phyloP scores from a whole-genome alignment of 2,797 vertebrate genomes.

The Esox masquinongy region DNA sequence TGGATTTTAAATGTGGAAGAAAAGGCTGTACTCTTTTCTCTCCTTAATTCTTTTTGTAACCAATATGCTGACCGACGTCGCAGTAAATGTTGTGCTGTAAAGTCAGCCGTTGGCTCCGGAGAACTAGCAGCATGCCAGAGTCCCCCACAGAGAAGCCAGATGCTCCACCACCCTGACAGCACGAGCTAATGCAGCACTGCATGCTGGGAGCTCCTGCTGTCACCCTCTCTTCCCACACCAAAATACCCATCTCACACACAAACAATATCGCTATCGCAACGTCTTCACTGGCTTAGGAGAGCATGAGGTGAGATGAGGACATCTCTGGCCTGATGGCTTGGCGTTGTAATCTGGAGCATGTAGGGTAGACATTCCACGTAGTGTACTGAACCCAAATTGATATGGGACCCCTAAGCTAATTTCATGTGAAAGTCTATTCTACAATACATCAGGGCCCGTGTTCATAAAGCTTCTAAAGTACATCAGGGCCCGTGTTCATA shows the following conservation, averaged over 20 bases:
- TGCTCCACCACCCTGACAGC: conserved; percentile 20
- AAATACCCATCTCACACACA: conserved; percentile 6
- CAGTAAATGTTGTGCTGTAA: conserved; percentile 18
- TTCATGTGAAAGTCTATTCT: too few species aligned
- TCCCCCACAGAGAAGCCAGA: conserved; percentile 44
- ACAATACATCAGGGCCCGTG: too few species aligned
- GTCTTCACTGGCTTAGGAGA: too few species aligned
- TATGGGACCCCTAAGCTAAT: too few species aligned
- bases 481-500: neutral
- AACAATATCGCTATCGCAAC: neutral
- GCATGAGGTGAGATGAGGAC: too few species aligned
- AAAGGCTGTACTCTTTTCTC: neutral
- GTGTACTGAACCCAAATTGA: too few species aligned
- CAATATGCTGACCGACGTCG: conserved; percentile 33
- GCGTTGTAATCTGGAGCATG: too few species aligned
- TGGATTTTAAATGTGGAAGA: neutral
- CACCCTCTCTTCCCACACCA: conserved; percentile 19
- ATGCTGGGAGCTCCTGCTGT: conserved; percentile 35
- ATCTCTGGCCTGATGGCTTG: too few species aligned
- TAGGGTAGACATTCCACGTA: too few species aligned
- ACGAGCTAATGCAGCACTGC: conserved; percentile 14
- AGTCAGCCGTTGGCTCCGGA: neutral
- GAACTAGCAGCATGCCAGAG: neutral
- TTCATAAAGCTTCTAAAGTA: neutral
- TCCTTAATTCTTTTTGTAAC: neutral